A percentile compares a stretch with the other conserved stretches of the same genome.
These are phyloP conservation scores for Petrosia ficiformis DNA, from an alignment of 37 sponge, comb jelly and placozoan genomes.

Conservation along the genomic window DNA sequence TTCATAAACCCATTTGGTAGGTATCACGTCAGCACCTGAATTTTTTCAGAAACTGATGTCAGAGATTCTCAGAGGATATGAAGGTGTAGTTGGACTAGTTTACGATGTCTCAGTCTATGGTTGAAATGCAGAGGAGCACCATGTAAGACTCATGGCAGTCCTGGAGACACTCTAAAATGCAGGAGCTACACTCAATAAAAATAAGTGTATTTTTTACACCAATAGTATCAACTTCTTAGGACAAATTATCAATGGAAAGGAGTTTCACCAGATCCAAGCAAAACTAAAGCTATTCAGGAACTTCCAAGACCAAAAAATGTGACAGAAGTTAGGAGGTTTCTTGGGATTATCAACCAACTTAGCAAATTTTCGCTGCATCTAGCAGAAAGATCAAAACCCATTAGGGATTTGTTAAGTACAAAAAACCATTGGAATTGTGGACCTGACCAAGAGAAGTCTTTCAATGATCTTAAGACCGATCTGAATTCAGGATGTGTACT, in stretches of 20 bases:
- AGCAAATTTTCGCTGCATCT: background rate
- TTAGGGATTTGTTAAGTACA: background rate
- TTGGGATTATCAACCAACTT: background rate
- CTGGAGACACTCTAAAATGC: background rate
- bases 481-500: background rate
- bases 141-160: background rate
- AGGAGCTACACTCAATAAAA: constrained; percentile 10
- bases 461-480: background rate
- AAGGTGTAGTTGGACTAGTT: constrained; percentile 7
- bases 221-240: background rate
- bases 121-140: constrained; percentile 4
- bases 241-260: background rate
- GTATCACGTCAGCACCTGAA: background rate
- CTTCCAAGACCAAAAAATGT: background rate
- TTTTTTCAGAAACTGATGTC: background rate
- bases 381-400: background rate
- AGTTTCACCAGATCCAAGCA: background rate
- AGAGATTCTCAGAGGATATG: background rate
- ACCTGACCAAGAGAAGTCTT: background rate
- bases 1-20: constrained; percentile 6
- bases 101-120: constrained; percentile 14
- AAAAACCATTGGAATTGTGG: background rate
- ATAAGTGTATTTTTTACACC: constrained; percentile 13
- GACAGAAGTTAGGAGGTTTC: background rate
- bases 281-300: background rate